Evolutionary conservation across 1,140 invertebrate genomes (phyloP).

Genomic region (Drosophila lowei): DNA sequence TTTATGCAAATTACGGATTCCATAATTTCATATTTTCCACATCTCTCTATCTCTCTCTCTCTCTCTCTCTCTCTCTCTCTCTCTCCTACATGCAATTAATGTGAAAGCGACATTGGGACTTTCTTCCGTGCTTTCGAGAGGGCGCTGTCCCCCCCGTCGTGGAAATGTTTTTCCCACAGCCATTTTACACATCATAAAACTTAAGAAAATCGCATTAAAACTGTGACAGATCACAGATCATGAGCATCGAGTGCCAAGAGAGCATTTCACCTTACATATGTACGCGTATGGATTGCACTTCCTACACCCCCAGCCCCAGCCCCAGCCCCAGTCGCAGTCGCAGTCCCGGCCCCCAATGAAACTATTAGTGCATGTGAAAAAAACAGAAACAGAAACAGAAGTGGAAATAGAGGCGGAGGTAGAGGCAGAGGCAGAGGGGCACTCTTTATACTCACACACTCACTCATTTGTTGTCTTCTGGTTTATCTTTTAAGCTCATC

Average conservation of each 20-base stretch:
- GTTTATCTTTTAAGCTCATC: constrained; percentile 80
- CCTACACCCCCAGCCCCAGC: constrained; percentile 9
- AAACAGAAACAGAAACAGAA: constrained; percentile 25
- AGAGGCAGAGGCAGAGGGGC: neutral
- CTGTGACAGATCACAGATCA: constrained; percentile 81
- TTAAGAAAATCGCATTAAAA: constrained; percentile 79
- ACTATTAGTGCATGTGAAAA: constrained; percentile 58
- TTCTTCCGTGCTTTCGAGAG: constrained; percentile 49
- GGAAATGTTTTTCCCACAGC: constrained; percentile 58
- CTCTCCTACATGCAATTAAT: constrained; percentile 59
- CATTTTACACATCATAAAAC: constrained; percentile 80
- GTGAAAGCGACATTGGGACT: constrained; percentile 76
- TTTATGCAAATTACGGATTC: constrained; percentile 67
- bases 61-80: constrained; percentile 17
- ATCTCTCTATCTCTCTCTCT: constrained; percentile 36
- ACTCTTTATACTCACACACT: constrained; percentile 9
- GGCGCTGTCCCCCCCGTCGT: constrained; percentile 5
- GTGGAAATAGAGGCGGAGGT: constrained; percentile 11
- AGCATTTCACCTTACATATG: constrained; percentile 66
- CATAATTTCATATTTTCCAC: constrained; percentile 27
- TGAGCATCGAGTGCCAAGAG: constrained; percentile 70
- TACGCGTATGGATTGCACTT: constrained; percentile 40
- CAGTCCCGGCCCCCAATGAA: neutral
- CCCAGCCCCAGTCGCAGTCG: constrained; percentile 7
- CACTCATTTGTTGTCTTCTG: constrained; percentile 53